Percentiles rank a stretch among this genome's conserved stretches.
phyloP scores from a whole-genome alignment of 2,113 vertebrate genomes.

The Notarius lentiginosus region DNA sequence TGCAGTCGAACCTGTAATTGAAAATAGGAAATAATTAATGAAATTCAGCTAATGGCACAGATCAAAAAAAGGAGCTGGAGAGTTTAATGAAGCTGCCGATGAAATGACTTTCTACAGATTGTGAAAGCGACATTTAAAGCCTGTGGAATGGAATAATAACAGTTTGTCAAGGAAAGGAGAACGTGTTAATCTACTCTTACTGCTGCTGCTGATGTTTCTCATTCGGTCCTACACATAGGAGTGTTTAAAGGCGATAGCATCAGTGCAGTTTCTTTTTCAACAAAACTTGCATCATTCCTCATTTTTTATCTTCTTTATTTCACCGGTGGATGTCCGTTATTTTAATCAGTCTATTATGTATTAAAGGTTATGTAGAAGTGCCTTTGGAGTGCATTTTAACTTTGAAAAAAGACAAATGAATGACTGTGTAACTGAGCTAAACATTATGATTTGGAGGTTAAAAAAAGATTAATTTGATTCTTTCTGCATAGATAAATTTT shows the following conservation, averaged over 20 bases:
- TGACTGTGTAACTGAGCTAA: background rate
- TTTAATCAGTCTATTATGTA: background rate
- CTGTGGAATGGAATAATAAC: slow-evolving; percentile 48
- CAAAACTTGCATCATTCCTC: background rate
- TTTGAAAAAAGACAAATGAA: background rate
- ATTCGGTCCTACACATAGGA: background rate
- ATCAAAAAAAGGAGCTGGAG: slow-evolving; percentile 60
- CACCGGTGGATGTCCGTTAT: background rate
- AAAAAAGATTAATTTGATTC: background rate
- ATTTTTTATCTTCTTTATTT: background rate
- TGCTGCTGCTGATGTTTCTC: background rate
- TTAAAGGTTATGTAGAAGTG: too few relatives aligned
- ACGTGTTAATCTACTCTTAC: background rate
- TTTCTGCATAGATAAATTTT: background rate
- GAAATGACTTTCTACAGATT: slow-evolving; percentile 55
- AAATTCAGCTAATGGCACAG: slow-evolving; percentile 61
- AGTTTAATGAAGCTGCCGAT: slow-evolving; percentile 60
- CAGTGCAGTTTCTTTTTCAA: background rate
- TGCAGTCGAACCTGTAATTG: slow-evolving; percentile 60
- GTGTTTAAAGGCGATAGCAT: background rate
- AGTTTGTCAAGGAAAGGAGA: slow-evolving; percentile 34
- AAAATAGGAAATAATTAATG: slow-evolving; percentile 63
- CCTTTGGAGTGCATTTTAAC: background rate
- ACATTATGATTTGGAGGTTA: background rate
- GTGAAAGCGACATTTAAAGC: slow-evolving; percentile 49